Evolutionary conservation across 2,113 vertebrate species (phyloP), one percentile per base, ranked within the genome.

Genomic region (Grammomys dolichurus): DNA sequence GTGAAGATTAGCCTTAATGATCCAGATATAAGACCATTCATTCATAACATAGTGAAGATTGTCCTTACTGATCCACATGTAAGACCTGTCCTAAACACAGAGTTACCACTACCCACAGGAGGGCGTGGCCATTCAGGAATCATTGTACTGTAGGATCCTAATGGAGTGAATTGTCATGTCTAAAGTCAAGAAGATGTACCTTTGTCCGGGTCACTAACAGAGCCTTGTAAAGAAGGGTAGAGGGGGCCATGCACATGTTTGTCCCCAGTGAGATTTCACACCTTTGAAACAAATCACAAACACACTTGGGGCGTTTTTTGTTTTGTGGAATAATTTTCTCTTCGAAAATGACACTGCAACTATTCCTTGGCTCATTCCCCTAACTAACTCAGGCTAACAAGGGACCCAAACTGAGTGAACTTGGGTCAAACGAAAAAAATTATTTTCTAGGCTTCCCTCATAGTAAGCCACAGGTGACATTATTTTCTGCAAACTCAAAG

Each of bases 61-160:
- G 14, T 58, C 76, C 51, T 60, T 51, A 0, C 36, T 46, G n/a
- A 20, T 14, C 20, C 0, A 0, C 0, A 0, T 17, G 0, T 6
- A n/a, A n/a, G 22, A 13, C 7, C 7, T 10, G 0, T 28, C 12
- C 92, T 19, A 1, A 8, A 6, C 26, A 10, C 2, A 43, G 8
- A 0, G 43, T 12, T n/a, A 6, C n/a, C 0, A 60, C 40, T 3
- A 2, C 10, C 0, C 1, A 5, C 10, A 26, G 1, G 40, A 33
- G 12, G 7, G 33, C 43, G 58, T 0, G 1, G 22, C 10, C 11
- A n/a, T 1, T 3, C 3, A 54, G 43, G 16, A 58, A 43, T 28
- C 31, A 1, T 1, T 0, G 17, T 14, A 2, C 31, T 1, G 2
- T 0, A 1, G 19, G 33, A 40, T 8, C 16, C 58, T 14, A 1